A percentile compares a stretch with the other conserved stretches of the same genome.
These are phyloP conservation scores for Schizopygopsis malacanthus DNA, from an alignment of 2,797 vertebrate species.

Conservation along the genomic window DNA sequence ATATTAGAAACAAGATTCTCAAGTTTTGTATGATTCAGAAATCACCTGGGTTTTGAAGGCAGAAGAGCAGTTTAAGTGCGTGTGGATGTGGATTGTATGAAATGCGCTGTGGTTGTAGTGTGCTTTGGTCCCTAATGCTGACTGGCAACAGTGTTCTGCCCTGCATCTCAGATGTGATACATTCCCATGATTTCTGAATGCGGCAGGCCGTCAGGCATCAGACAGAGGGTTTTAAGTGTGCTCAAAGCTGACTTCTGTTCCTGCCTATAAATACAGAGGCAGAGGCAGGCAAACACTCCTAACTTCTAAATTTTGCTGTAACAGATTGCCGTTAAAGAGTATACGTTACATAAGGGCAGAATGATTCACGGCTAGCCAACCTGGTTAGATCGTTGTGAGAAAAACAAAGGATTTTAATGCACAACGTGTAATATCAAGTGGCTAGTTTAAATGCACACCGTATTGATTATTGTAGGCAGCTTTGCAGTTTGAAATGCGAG, in stretches of 20 bases:
- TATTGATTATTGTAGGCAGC: constrained; percentile 28
- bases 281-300: too few relatives aligned
- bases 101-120: constrained; percentile 11
- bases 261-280: constrained; percentile 21
- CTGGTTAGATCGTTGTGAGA: too few relatives aligned
- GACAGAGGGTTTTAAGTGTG: constrained; percentile 11
- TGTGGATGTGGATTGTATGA: constrained; percentile 4
- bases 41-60: background rate
- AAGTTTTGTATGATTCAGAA: background rate
- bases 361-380: too few relatives aligned
- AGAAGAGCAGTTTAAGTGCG: background rate
- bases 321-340: too few relatives aligned
- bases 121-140: too few relatives aligned
- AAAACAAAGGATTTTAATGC: too few relatives aligned
- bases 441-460: background rate
- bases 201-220: constrained; percentile 20
- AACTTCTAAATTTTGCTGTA: too few relatives aligned
- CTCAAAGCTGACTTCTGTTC: constrained; percentile 45
- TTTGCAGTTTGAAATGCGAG: constrained; percentile 14
- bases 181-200: too few relatives aligned
- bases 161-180: too few relatives aligned
- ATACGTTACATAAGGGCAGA: too few relatives aligned
- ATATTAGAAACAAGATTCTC: background rate
- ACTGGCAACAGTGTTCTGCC: too few relatives aligned
- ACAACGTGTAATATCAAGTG: background rate